Evolutionary conservation across 2,113 vertebrate genomes (phyloP).

Genomic region (Lepisosteus oculatus): DNA sequence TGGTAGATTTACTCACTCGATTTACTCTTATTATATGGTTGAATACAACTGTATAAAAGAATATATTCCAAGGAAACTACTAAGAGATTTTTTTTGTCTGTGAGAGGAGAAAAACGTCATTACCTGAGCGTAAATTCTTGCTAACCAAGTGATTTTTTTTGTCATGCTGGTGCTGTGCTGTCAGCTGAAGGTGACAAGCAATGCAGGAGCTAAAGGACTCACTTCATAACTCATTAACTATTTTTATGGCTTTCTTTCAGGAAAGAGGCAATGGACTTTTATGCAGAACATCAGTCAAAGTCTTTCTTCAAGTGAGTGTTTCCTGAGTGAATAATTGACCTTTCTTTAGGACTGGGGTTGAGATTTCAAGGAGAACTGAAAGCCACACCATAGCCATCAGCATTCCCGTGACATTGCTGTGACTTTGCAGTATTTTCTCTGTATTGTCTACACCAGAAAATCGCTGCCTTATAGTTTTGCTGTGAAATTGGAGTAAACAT

Average conservation of each 20-base stretch:
- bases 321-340: conserved; percentile 53
- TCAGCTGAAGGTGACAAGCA: background rate
- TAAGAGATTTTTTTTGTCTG: background rate
- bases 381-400: conserved; percentile 23
- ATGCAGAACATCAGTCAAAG: conserved; percentile 82
- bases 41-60: no score
- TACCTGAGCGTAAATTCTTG: background rate
- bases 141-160: background rate
- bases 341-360: background rate
- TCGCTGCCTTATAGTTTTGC: background rate
- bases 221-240: conserved; percentile 51
- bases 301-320: conserved; percentile 85
- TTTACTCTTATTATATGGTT: no score
- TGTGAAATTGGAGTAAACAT: no score
- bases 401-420: conserved; percentile 25
- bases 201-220: conserved; percentile 11
- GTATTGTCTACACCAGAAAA: background rate
- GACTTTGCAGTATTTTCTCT: conserved; percentile 32
- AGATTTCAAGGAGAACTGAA: conserved; percentile 27
- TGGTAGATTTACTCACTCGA: no score
- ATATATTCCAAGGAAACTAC: background rate
- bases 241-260: conserved; percentile 69
- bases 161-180: background rate
- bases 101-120: background rate
- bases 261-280: conserved; percentile 87